These are phyloP conservation scores for Tenthredo amoena DNA, from an alignment of 2,888 invertebrate species.

Conservation along the genomic window DNA sequence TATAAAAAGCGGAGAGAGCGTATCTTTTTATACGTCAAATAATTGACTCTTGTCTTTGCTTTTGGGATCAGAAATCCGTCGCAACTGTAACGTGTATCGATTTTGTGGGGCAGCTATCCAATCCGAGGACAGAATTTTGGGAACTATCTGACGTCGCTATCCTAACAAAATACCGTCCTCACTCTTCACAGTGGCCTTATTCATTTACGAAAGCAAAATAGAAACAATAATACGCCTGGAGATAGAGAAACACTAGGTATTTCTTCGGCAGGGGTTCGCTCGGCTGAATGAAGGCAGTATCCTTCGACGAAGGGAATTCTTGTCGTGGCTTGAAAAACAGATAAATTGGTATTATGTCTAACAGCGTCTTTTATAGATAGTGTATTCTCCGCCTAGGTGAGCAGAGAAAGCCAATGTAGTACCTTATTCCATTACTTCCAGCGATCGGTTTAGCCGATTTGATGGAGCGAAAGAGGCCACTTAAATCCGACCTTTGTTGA, in stretches of 20 bases:
- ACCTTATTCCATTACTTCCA: background rate
- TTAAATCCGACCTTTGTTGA: background rate
- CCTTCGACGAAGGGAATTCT: background rate
- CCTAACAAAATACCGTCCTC: background rate
- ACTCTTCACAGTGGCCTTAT: background rate
- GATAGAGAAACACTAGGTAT: background rate
- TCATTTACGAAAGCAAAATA: background rate
- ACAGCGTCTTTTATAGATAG: background rate
- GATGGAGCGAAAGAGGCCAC: background rate
- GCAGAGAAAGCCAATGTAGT: background rate
- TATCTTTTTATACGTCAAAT: too few relatives aligned
- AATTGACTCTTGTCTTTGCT: too few relatives aligned
- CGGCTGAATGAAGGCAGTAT: background rate
- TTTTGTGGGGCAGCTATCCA: too few relatives aligned
- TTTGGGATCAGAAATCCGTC: too few relatives aligned
- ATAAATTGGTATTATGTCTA: slow-evolving; percentile 1
- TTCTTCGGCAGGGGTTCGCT: background rate
- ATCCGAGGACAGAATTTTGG: too few relatives aligned
- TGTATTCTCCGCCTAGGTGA: background rate
- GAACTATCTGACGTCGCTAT: background rate
- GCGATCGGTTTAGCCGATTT: background rate
- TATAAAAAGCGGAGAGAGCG: background rate
- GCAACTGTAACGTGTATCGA: too few relatives aligned
- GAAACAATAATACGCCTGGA: background rate
- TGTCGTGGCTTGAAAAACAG: background rate